Evolutionary conservation across 2,797 vertebrate species (phyloP).

Genomic region (Anguilla megastoma): DNA sequence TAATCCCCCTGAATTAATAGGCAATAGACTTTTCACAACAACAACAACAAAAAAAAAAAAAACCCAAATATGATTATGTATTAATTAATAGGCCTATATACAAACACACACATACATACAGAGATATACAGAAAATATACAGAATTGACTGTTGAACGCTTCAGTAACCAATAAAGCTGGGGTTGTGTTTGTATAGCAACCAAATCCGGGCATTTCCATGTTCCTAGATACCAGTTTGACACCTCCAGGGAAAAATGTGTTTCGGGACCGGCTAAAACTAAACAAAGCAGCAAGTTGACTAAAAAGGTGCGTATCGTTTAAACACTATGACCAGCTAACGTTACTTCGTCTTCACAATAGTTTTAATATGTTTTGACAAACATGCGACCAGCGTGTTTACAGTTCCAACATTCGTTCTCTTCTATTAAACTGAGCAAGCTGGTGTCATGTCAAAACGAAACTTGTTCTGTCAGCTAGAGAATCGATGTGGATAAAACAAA

Average conservation of each 20-base stretch:
- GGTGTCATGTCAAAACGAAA: background rate
- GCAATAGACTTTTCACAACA: background rate
- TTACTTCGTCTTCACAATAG: background rate
- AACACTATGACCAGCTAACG: background rate
- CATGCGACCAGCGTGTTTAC: background rate
- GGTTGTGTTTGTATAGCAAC: slow-evolving; percentile 44
- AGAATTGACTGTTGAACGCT: background rate
- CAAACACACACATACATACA: too few relatives aligned
- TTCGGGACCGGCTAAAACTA: background rate
- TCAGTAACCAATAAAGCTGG: slow-evolving; percentile 32
- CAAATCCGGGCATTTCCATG: slow-evolving; percentile 26
- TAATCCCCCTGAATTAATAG: background rate
- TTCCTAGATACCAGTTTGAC: slow-evolving; percentile 32
- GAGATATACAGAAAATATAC: background rate
- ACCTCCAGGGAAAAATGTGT: background rate
- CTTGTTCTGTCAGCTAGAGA: background rate
- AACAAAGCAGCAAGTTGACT: background rate
- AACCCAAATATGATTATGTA: too few relatives aligned
- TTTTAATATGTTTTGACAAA: background rate
- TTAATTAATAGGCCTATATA: too few relatives aligned
- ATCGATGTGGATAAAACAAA: background rate
- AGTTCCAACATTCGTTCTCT: background rate
- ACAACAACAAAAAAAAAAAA: too few relatives aligned
- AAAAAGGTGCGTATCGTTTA: background rate
- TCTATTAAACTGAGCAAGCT: background rate